A percentile compares a stretch with the other conserved stretches of the same genome.
phyloP scores from a whole-genome alignment of 2,888 invertebrate genomes.

The Pocota personata region DNA sequence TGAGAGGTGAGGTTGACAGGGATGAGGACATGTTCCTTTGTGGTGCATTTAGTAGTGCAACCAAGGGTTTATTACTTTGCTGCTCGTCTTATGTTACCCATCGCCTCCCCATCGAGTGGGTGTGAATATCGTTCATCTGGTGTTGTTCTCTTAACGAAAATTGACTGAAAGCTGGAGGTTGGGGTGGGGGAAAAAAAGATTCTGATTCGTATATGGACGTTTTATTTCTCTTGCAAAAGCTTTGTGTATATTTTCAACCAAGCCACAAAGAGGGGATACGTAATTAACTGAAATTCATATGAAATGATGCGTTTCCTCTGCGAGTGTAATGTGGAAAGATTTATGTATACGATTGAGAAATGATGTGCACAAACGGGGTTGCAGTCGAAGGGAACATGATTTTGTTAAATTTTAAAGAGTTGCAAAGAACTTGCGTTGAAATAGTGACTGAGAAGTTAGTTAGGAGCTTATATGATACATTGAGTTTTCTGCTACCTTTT shows the following conservation, averaged over 20 bases:
- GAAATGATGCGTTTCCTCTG: slow-evolving; percentile 65
- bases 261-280: slow-evolving; percentile 30
- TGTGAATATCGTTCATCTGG: neutral
- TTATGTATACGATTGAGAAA: neutral
- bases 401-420: neutral
- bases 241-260: slow-evolving; percentile 21
- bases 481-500: neutral
- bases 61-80: slow-evolving; percentile 72
- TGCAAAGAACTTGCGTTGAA: neutral
- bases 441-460: neutral
- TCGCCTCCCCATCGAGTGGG: neutral
- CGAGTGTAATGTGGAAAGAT: slow-evolving; percentile 35
- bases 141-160: slow-evolving; percentile 47
- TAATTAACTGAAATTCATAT: slow-evolving; percentile 68
- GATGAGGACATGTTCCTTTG: slow-evolving; percentile 47
- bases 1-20: neutral
- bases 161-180: slow-evolving; percentile 42
- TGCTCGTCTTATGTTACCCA: slow-evolving; percentile 46
- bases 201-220: slow-evolving; percentile 8
- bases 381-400: neutral
- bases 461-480: slow-evolving; percentile 8
- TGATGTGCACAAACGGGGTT: neutral
- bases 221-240: slow-evolving; percentile 14
- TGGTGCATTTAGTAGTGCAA: slow-evolving; percentile 70
- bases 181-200: neutral